phyloP scores from a whole-genome alignment of 2,113 vertebrate genomes.

The Orientallactaga bullata region DNA sequence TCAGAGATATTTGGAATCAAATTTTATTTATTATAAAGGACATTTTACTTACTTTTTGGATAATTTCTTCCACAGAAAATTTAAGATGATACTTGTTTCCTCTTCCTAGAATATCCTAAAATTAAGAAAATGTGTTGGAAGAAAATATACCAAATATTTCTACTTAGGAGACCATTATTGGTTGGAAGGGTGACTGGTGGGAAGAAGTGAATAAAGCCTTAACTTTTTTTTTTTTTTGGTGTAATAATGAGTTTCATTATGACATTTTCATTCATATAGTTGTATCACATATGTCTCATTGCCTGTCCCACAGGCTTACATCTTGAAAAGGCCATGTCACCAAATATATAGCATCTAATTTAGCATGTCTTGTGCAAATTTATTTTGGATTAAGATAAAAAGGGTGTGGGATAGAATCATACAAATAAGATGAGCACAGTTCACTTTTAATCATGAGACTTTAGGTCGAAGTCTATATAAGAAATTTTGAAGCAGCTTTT shows the following conservation, averaged over 20 bases:
- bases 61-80: conserved; percentile 89
- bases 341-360: not conserved
- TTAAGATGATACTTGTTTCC: conserved; percentile 92
- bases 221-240: not conserved
- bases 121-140: conserved; percentile 45
- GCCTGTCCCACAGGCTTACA: not conserved
- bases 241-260: not conserved
- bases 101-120: conserved; percentile 87
- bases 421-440: not conserved
- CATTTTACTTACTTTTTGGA: conserved; percentile 89
- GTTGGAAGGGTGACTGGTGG: not conserved
- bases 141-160: not conserved
- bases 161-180: not conserved
- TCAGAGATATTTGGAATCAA: conserved; percentile 4
- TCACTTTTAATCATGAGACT: not conserved
- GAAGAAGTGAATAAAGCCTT: not conserved
- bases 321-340: not conserved
- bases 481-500: conserved; percentile 22
- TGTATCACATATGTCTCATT: not conserved
- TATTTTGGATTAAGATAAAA: not conserved
- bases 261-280: not conserved
- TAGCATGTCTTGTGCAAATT: not conserved
- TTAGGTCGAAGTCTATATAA: not conserved
- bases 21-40: conserved; percentile 28
- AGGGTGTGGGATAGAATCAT: not conserved